Conservation (phyloP, 1,140 invertebrate species). For the Cepaea nemoralis region DNA sequence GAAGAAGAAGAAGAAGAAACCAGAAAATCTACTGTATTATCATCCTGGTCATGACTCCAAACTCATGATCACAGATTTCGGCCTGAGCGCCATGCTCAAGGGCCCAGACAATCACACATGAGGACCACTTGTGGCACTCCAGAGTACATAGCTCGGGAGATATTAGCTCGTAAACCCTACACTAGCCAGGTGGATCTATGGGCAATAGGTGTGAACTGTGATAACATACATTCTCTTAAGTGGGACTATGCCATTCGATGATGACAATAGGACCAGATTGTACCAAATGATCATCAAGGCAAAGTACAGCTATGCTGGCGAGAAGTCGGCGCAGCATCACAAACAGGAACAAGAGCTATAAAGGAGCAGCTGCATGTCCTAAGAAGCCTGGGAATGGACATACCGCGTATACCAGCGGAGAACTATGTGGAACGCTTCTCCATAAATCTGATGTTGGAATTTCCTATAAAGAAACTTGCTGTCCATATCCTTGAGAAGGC, state of each 20-base stretch:
- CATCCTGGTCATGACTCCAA: slow-evolving; percentile 75
- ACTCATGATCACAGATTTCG: slow-evolving; percentile 97
- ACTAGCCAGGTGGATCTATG: slow-evolving; percentile 95
- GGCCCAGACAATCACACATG: slow-evolving; percentile 81
- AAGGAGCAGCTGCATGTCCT: too few species aligned
- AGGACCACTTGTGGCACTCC: slow-evolving; percentile 97
- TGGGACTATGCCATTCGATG: slow-evolving; percentile 79
- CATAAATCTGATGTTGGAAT: too few species aligned
- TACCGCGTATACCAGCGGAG: too few species aligned
- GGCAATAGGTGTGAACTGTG: slow-evolving; percentile 97
- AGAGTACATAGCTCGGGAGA: slow-evolving; percentile 98
- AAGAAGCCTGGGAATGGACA: too few species aligned
- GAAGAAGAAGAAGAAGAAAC: too few species aligned
- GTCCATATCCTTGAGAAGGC: too few species aligned
- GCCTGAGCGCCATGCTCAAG: slow-evolving; percentile 81
- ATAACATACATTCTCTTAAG: slow-evolving; percentile 96
- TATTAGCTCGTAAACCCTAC: slow-evolving; percentile 85
- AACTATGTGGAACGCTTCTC: too few species aligned
- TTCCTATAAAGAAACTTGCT: too few species aligned
- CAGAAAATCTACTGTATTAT: slow-evolving; percentile 93
- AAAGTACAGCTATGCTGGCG: slow-evolving; percentile 74
- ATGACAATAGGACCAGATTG: slow-evolving; percentile 73
- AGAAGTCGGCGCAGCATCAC: too few species aligned
- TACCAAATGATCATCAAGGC: slow-evolving; percentile 75
- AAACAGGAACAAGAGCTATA: too few species aligned